These are phyloP conservation scores for Drosophila sproati DNA, from an alignment of 1,140 invertebrate species.

Conservation along the genomic window DNA sequence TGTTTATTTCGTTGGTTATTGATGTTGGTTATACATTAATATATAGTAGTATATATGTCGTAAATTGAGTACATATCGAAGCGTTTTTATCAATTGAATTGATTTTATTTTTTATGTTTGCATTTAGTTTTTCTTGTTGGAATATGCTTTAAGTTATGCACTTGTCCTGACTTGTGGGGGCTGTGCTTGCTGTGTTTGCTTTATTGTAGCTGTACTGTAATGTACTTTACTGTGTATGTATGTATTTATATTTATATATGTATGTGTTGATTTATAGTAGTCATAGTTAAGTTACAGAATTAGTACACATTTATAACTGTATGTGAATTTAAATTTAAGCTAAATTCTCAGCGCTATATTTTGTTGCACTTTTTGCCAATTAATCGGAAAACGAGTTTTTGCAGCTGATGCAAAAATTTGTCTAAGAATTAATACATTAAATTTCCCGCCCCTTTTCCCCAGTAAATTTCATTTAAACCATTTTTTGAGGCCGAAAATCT, in stretches of 20 bases:
- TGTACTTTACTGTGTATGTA: slow-evolving; percentile 17
- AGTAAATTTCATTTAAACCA: slow-evolving; percentile 51
- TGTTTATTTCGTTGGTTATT: slow-evolving; percentile 62
- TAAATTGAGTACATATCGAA: slow-evolving; percentile 78
- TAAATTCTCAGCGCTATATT: slow-evolving; percentile 36
- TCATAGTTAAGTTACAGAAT: slow-evolving; percentile 60
- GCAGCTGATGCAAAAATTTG: slow-evolving; percentile 63
- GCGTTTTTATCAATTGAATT: slow-evolving; percentile 77
- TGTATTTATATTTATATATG: slow-evolving; percentile 32
- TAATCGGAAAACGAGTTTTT: slow-evolving; percentile 48
- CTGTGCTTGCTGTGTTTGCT: slow-evolving; percentile 26
- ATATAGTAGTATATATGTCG: slow-evolving; percentile 55
- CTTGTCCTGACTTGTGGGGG: slow-evolving; percentile 24
- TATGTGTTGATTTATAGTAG: slow-evolving; percentile 54
- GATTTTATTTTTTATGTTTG: slow-evolving; percentile 31
- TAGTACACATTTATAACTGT: slow-evolving; percentile 67
- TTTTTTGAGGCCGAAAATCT: slow-evolving; percentile 41
- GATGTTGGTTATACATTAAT: slow-evolving; percentile 68
- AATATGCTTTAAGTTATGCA: slow-evolving; percentile 49
- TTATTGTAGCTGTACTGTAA: slow-evolving; percentile 11
- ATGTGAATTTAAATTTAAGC: slow-evolving; percentile 65
- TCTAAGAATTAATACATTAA: slow-evolving; percentile 51
- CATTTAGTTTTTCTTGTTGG: slow-evolving; percentile 25
- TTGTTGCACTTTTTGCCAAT: slow-evolving; percentile 27
- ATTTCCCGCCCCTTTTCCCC: slow-evolving; percentile 32